These are phyloP conservation scores for Teleogryllus oceanicus DNA, from an alignment of 2,888 invertebrate genomes.

Conservation along the genomic window DNA sequence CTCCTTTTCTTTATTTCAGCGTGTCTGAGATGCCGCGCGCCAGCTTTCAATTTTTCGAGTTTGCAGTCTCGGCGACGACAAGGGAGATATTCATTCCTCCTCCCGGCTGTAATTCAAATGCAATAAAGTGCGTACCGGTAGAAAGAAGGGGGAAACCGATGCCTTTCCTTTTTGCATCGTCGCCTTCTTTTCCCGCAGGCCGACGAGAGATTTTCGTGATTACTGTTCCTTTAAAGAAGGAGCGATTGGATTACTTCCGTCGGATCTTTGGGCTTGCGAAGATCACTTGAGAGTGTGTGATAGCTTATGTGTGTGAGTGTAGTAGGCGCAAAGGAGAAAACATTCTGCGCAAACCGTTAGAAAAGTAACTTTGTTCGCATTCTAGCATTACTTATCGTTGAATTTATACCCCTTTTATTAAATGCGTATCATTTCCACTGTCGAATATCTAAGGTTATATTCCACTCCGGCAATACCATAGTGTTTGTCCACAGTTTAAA, in stretches of 20 bases:
- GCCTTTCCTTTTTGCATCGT: neutral
- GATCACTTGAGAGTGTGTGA: neutral
- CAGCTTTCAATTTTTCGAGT: neutral
- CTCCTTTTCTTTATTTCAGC: too few relatives aligned
- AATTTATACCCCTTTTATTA: too few relatives aligned
- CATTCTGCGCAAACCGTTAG: too few relatives aligned
- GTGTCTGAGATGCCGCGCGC: neutral
- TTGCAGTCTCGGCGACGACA: neutral
- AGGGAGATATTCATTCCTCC: neutral
- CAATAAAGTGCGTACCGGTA: neutral
- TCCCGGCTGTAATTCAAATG: neutral
- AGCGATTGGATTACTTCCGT: neutral
- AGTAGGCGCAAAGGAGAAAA: too few relatives aligned
- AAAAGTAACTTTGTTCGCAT: too few relatives aligned
- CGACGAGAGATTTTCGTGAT: neutral
- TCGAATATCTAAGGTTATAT: too few relatives aligned
- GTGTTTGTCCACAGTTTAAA: too few relatives aligned
- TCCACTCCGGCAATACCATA: too few relatives aligned
- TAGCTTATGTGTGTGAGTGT: neutral
- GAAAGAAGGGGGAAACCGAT: neutral
- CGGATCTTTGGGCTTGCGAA: neutral
- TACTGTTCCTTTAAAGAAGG: neutral
- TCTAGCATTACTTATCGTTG: too few relatives aligned
- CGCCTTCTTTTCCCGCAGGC: neutral
- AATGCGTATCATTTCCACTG: too few relatives aligned